These are phyloP conservation scores for Halictus ligatus DNA, from an alignment of 2,888 invertebrate genomes.

Conservation along the genomic window DNA sequence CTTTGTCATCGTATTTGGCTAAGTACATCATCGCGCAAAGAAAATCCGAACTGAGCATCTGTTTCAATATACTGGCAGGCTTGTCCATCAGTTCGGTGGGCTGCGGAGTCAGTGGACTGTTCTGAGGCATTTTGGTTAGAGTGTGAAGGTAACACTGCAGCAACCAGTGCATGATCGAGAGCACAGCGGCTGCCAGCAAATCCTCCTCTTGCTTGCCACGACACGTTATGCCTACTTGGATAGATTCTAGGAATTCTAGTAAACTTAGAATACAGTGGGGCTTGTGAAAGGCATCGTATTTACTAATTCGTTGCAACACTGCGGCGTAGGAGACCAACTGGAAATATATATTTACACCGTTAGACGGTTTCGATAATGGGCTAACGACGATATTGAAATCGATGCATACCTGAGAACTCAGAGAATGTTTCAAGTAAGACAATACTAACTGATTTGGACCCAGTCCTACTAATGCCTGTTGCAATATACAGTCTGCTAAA, in stretches of 20 bases:
- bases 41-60: conserved; percentile 90
- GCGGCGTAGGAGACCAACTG: conserved; percentile 95
- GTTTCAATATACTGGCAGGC: conserved; percentile 88
- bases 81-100: conserved; percentile 89
- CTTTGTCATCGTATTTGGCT: conserved; percentile 92
- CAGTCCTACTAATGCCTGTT: conserved; percentile 96
- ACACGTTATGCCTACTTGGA: conserved; percentile 87
- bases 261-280: conserved; percentile 95
- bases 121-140: conserved; percentile 82
- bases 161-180: conserved; percentile 93
- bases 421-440: conserved; percentile 96
- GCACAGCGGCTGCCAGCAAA: conserved; percentile 92
- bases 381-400: neutral
- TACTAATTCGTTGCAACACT: conserved; percentile 94
- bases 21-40: conserved; percentile 93
- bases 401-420: conserved; percentile 91
- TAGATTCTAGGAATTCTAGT: conserved; percentile 93
- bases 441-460: conserved; percentile 96
- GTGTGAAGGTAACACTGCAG: conserved; percentile 89
- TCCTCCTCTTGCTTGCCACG: conserved; percentile 95
- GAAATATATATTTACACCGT: conserved; percentile 37
- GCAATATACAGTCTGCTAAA: conserved; percentile 95
- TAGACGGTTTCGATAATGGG: neutral
- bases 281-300: conserved; percentile 94
- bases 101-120: conserved; percentile 82